phyloP scores from a whole-genome alignment of 2,888 invertebrate species.

The Cyrtodaria siliqua region DNA sequence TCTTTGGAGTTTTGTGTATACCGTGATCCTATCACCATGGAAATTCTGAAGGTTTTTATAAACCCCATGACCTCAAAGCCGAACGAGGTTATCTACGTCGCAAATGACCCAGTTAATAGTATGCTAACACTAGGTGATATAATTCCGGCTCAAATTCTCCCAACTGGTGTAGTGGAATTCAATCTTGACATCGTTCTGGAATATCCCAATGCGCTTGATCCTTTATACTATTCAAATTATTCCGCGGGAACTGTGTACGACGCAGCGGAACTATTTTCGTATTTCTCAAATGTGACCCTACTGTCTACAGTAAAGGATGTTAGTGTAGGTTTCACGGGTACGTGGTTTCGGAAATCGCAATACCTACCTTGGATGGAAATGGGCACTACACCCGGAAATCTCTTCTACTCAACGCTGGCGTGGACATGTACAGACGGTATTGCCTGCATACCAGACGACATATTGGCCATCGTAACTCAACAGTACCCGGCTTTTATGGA shows the following conservation, averaged over 20 bases:
- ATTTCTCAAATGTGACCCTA: conserved; percentile 38
- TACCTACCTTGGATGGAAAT: conserved; percentile 68
- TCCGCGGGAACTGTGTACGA: conserved; percentile 59
- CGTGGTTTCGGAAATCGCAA: conserved; percentile 57
- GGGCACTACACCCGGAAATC: conserved; percentile 44
- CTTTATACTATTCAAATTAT: conserved; percentile 48
- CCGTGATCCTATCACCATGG: conserved; percentile 49
- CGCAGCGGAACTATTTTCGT: conserved; percentile 54
- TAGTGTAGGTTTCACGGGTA: conserved; percentile 38
- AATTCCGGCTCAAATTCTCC: conserved; percentile 23
- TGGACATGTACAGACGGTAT: conserved; percentile 60
- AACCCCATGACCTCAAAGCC: conserved; percentile 40
- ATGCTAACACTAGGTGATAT: conserved; percentile 23
- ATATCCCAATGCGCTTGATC: conserved; percentile 61
- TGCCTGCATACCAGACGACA: conserved; percentile 51
- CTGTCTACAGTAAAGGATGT: conserved; percentile 23
- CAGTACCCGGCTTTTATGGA: conserved; percentile 46
- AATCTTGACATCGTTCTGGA: conserved; percentile 49
- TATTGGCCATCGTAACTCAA: conserved; percentile 39
- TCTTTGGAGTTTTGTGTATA: conserved; percentile 63
- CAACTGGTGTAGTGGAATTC: conserved; percentile 33
- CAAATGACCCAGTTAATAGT: conserved; percentile 63
- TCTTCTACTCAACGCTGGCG: conserved; percentile 49
- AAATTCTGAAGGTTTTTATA: conserved; percentile 53
- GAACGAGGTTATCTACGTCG: conserved; percentile 63